phyloP scores from a whole-genome alignment of 2,888 invertebrate species.

The Ethmia dodecea region DNA sequence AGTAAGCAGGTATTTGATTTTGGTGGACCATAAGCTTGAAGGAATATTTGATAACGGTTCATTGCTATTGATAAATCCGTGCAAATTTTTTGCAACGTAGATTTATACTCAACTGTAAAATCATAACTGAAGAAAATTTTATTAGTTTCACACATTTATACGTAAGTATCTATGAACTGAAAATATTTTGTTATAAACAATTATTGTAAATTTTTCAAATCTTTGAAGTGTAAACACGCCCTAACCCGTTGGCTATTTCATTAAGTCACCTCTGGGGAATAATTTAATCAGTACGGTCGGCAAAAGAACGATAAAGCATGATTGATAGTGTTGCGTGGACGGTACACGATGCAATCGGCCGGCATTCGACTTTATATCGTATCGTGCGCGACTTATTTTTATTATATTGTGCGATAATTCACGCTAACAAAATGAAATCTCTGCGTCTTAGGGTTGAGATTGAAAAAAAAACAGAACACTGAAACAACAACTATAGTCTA shows the following conservation, averaged over 20 bases:
- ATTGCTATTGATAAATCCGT: neutral
- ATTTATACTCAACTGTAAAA: neutral
- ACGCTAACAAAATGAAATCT: too few species aligned
- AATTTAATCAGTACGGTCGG: constrained; percentile 70
- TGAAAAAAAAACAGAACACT: too few species aligned
- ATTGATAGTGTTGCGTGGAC: constrained; percentile 59
- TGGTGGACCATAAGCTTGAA: neutral
- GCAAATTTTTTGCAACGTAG: neutral
- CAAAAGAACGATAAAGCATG: constrained; percentile 70
- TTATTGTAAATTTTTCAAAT: neutral
- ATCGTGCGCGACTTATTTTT: constrained; percentile 11
- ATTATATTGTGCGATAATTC: constrained; percentile 10
- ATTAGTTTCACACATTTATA: too few species aligned
- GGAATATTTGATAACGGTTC: neutral
- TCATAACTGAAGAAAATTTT: neutral
- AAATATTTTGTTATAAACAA: neutral
- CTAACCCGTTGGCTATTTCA: constrained; percentile 50
- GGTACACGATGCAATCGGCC: constrained; percentile 42
- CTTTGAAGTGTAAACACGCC: constrained; percentile 24
- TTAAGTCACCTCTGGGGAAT: constrained; percentile 64
- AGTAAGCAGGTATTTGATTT: neutral
- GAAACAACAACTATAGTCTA: too few species aligned
- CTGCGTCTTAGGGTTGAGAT: too few species aligned
- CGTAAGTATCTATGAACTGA: neutral
- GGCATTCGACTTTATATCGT: constrained; percentile 21